Evolutionary conservation across 2,113 vertebrate species (phyloP).

Genomic region (Panthera uncia): DNA sequence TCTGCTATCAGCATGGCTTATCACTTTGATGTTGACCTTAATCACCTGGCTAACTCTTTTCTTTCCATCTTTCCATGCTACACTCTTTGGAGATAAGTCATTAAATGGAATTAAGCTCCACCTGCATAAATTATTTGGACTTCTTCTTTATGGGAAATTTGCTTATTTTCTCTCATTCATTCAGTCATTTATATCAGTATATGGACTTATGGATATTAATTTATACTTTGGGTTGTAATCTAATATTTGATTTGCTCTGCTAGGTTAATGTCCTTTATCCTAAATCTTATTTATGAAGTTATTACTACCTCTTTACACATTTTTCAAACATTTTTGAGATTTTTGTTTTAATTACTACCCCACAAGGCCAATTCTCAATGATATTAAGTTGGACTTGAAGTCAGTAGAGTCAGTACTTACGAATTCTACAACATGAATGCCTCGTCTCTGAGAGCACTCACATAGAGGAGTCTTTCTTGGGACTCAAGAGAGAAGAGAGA

Average conservation of each 20-base stretch:
- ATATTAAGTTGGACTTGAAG: neutral
- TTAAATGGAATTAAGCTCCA: neutral
- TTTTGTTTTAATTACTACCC: neutral
- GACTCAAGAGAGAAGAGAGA: neutral
- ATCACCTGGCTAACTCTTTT: neutral
- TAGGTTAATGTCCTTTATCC: neutral
- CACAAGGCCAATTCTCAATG: neutral
- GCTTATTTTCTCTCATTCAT: neutral
- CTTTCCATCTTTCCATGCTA: neutral
- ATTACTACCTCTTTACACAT: neutral
- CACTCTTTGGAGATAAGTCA: neutral
- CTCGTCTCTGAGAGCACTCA: neutral
- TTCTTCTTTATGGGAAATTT: neutral
- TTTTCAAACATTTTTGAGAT: neutral
- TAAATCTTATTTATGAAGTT: neutral
- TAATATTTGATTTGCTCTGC: neutral
- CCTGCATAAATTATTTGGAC: neutral
- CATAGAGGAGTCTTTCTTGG: neutral
- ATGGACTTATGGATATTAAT: neutral
- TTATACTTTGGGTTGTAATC: neutral
- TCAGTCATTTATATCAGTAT: neutral
- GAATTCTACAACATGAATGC: neutral
- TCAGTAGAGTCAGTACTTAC: neutral
- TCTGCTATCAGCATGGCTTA: accelerated
- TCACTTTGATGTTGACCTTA: neutral